phyloP scores from a whole-genome alignment of 2,888 invertebrate species.

The Hedychridium roseum region DNA sequence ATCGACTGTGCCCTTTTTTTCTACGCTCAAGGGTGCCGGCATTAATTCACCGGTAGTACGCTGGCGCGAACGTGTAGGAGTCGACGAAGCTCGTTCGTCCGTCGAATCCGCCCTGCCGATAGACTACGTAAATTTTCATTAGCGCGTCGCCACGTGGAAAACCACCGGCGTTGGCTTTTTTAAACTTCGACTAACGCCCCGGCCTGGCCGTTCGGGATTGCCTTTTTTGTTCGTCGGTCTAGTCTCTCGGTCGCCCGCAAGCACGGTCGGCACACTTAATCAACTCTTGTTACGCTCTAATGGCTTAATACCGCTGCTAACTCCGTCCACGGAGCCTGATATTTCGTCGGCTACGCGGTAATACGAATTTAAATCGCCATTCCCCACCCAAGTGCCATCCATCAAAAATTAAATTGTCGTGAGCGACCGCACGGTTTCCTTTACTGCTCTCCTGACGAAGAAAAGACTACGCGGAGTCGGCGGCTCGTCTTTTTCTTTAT shows the following conservation, averaged over 20 bases:
- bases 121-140: conserved; percentile 31
- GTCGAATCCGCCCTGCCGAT: conserved; percentile 14
- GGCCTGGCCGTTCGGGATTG: conserved; percentile 3
- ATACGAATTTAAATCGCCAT: conserved; percentile 50
- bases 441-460: too few species aligned
- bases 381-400: too few species aligned
- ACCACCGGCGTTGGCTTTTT: conserved; percentile 7
- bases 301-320: conserved; percentile 49
- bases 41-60: too few species aligned
- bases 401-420: too few species aligned
- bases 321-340: conserved; percentile 42
- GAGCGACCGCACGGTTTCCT: too few species aligned
- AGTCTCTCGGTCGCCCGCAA: conserved; percentile 20
- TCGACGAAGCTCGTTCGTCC: too few species aligned
- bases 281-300: conserved; percentile 51
- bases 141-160: conserved; percentile 21
- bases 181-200: neutral
- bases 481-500: too few species aligned
- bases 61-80: too few species aligned
- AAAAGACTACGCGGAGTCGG: too few species aligned
- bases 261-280: conserved; percentile 40
- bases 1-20: too few species aligned
- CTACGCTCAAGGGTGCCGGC: too few species aligned
- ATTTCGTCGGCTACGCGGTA: conserved; percentile 37
- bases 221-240: conserved; percentile 21